Percentiles rank a stretch among this genome's conserved stretches.
phyloP scores from a whole-genome alignment of 2,797 vertebrate species.

The Bothrops alternatus region DNA sequence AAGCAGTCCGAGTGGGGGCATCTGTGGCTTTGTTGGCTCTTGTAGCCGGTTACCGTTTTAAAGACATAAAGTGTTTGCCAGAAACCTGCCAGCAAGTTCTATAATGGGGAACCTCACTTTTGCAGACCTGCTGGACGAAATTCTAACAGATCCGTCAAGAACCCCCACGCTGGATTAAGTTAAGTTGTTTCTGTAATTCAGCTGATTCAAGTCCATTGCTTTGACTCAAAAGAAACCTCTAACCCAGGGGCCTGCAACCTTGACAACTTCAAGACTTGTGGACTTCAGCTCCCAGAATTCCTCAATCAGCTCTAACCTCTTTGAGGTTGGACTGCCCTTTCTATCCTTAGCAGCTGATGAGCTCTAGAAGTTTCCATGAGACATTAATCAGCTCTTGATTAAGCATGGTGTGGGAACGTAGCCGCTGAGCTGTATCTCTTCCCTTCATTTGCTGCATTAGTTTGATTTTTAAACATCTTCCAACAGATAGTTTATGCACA shows the following conservation, averaged over 20 bases:
- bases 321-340: neutral
- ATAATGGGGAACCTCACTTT: neutral
- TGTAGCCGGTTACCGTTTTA: neutral
- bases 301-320: neutral
- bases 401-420: neutral
- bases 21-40: neutral
- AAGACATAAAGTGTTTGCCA: neutral
- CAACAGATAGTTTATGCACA: neutral
- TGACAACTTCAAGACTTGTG: too few relatives aligned
- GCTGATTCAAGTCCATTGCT: neutral
- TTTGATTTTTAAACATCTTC: neutral
- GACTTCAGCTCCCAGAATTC: too few relatives aligned
- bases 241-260: too few relatives aligned
- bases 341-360: neutral
- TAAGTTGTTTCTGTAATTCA: neutral
- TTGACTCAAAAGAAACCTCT: neutral
- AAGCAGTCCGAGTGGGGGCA: neutral
- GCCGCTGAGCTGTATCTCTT: neutral
- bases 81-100: neutral
- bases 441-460: neutral
- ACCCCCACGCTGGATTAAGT: neutral
- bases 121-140: neutral
- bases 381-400: neutral
- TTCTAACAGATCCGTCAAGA: neutral
- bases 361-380: neutral